These are phyloP conservation scores for Myripristis murdjan DNA, from an alignment of 2,797 vertebrate genomes.

Conservation along the genomic window DNA sequence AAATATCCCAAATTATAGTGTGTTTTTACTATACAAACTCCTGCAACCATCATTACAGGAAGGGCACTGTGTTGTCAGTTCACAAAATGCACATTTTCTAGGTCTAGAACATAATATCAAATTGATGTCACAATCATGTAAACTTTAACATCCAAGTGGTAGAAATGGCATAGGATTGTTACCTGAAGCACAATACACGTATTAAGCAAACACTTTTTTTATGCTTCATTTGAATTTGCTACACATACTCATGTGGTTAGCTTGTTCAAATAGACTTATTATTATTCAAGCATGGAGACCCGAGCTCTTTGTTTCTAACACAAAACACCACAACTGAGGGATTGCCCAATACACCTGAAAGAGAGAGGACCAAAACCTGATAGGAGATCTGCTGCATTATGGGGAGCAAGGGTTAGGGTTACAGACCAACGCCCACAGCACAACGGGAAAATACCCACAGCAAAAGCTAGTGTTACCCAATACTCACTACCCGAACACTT, in stretches of 20 bases:
- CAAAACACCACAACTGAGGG: slow-evolving; percentile 2
- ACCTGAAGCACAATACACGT: too few relatives aligned
- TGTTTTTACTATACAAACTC: too few relatives aligned
- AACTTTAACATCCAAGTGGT: background rate
- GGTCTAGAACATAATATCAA: background rate
- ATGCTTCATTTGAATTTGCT: background rate
- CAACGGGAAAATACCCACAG: slow-evolving; percentile 10
- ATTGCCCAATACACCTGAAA: slow-evolving; percentile 41
- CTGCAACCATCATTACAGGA: too few relatives aligned
- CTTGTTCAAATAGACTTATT: too few relatives aligned
- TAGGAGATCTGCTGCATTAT: slow-evolving; percentile 13
- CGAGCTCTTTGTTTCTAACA: background rate
- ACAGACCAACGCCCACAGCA: slow-evolving; percentile 37
- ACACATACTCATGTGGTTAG: background rate
- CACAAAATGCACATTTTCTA: background rate
- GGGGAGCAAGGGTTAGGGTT: slow-evolving; percentile 39
- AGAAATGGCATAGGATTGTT: background rate
- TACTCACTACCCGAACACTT: slow-evolving; percentile 7
- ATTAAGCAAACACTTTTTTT: background rate
- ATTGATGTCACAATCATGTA: background rate
- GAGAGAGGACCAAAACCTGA: slow-evolving; percentile 34
- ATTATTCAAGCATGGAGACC: too few relatives aligned
- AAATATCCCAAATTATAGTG: too few relatives aligned
- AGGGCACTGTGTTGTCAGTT: background rate
- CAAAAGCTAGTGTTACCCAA: slow-evolving; percentile 30